Evolutionary conservation across 2,797 vertebrate species (phyloP), one percentile per base, ranked within the genome.

Genomic region (Rhadinocentrus ornatus): DNA sequence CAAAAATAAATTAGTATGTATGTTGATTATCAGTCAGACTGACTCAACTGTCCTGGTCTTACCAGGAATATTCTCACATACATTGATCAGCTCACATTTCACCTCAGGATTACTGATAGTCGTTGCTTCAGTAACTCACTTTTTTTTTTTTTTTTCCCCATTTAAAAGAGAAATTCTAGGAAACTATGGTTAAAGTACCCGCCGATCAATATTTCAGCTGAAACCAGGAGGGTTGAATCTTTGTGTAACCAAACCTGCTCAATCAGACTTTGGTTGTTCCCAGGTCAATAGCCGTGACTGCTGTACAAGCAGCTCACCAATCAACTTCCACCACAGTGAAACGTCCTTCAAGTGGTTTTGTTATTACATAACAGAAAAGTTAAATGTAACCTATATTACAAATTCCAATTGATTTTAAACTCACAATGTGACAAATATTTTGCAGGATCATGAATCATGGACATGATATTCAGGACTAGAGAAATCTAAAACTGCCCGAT

Each of bases 281-380:
- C 66, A 64, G 93, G 90, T 93, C 92, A 93, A 75, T 91, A 87
- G 59, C 84, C 89, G 78, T 9, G 61, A 53, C 71, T 70, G 79
- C 65, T 52, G 69, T 72, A 70, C 41, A 63, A 16, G 66, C 54
- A 66, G 73, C 46, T 81, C 75, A 78, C 93, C 94, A 94, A 94
- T 93, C 88, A 86, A 62, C 76, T 74, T 75, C 60, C 64, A 80
- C 76, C 58, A 29, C 67, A 27, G 32, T 12, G 76, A 81, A 86
- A 88, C 91, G 78, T 89, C 90, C 88, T 71, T 70, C 27, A 16
- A 27, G 13, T 12, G 11, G 10, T 22, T 2, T 26, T 5, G 4
- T 6, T 24, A 11, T 52, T 13, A 24, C 4, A 3, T 22, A 4
- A 24, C n/a, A 4, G 22, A 12, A 11, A 48, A 9, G 2, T 22